These are phyloP conservation scores for Drosophila triauraria DNA, from an alignment of 1,140 invertebrate species.

Conservation along the genomic window DNA sequence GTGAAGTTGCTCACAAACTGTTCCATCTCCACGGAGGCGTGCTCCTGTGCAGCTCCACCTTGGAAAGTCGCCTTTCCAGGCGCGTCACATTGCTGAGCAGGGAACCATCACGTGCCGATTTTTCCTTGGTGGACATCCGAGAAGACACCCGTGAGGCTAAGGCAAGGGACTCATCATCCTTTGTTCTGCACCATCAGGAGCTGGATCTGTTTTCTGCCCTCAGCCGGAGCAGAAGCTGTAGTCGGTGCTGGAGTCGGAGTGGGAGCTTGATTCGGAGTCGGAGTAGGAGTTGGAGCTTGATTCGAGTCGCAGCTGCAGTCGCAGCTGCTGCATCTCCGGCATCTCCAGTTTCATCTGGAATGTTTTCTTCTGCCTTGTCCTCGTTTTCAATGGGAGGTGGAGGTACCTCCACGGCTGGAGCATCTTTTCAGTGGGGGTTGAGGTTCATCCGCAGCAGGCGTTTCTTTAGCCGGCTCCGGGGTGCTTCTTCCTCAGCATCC, in stretches of 20 bases:
- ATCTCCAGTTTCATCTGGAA: not conserved
- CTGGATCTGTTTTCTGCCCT: not conserved
- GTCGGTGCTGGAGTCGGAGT: too few relatives aligned
- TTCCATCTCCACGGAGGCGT: conserved; percentile 43
- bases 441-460: not conserved
- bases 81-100: conserved; percentile 14
- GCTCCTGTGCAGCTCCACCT: conserved; percentile 57
- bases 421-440: conserved; percentile 12
- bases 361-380: not conserved
- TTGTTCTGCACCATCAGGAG: not conserved
- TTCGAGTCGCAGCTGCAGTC: too few relatives aligned
- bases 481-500: conserved; percentile 41
- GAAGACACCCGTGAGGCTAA: conserved; percentile 25
- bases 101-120: conserved; percentile 17
- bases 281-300: not conserved
- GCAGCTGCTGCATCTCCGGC: not conserved
- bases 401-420: not conserved
- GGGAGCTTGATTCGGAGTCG: too few relatives aligned
- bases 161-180: not conserved
- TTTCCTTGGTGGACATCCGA: conserved; percentile 14
- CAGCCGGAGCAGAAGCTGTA: too few relatives aligned
- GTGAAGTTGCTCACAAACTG: conserved; percentile 27
- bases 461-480: conserved; percentile 1
- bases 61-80: conserved; percentile 55
- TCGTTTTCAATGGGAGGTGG: conserved; percentile 4